Conservation (phyloP, 2,113 vertebrate species). For the Albula goreensis region DNA sequence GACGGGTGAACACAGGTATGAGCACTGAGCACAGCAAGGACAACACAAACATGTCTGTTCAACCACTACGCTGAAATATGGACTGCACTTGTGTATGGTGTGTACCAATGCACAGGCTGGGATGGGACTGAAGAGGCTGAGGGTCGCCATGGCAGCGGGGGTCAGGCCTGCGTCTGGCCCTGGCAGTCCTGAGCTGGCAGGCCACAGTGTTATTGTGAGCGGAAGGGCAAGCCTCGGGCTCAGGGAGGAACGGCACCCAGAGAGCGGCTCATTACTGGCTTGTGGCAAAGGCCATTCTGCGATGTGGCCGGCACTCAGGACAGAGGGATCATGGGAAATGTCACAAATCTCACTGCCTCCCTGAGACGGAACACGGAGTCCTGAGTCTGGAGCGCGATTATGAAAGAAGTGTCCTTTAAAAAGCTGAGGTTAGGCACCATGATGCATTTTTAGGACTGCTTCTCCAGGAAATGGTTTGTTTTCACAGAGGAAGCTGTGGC, state of each 20-base stretch:
- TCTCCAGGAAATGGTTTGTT: constrained; percentile 67
- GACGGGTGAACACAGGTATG: too few species aligned
- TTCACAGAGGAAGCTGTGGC: constrained; percentile 65
- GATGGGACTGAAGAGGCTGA: too few species aligned
- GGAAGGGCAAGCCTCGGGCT: too few species aligned
- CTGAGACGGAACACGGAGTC: constrained; percentile 51
- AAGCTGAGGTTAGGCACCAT: constrained; percentile 62
- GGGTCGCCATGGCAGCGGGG: too few species aligned
- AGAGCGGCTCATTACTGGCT: not conserved
- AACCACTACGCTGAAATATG: too few species aligned
- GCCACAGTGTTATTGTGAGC: not conserved
- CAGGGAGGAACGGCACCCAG: not conserved
- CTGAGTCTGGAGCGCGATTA: constrained; percentile 36
- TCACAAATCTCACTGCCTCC: constrained; percentile 49
- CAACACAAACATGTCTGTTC: too few species aligned
- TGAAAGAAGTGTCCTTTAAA: constrained; percentile 48
- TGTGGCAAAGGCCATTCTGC: not conserved
- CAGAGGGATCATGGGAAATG: constrained; percentile 28
- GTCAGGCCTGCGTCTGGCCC: not conserved
- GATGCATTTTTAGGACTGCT: constrained; percentile 44
- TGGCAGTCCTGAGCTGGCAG: not conserved
- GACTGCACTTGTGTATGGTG: too few species aligned
- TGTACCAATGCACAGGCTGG: too few species aligned
- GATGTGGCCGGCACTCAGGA: not conserved
- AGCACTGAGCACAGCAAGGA: too few species aligned